Evolutionary conservation across 2,888 invertebrate species (phyloP).

Genomic region (Heliconius hortense): DNA sequence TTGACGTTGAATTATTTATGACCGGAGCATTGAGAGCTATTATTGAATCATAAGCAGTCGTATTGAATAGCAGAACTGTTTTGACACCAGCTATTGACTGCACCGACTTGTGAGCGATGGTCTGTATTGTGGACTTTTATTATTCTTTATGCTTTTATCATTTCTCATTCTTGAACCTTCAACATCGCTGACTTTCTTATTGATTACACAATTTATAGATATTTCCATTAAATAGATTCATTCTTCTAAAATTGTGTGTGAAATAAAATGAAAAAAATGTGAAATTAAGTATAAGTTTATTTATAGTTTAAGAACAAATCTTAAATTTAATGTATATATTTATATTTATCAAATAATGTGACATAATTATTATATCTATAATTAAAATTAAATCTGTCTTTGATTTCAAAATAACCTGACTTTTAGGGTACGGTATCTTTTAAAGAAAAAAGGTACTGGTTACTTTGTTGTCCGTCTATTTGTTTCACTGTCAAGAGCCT

Average conservation of each 20-base stretch:
- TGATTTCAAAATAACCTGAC: too few species aligned
- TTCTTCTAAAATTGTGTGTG: background rate
- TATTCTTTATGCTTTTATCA: conserved; percentile 40
- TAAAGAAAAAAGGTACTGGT: too few species aligned
- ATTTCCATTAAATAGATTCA: background rate
- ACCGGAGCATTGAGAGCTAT: conserved; percentile 44
- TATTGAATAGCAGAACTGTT: conserved; percentile 66
- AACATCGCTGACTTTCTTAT: conserved; percentile 8
- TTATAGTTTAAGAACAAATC: background rate
- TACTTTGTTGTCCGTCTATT: too few species aligned
- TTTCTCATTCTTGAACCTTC: conserved; percentile 18
- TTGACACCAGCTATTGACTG: conserved; percentile 77
- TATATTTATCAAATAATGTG: too few species aligned
- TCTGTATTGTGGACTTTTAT: conserved; percentile 65
- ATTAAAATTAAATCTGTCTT: too few species aligned
- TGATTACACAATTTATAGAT: conserved; percentile 6
- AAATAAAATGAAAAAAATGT: too few species aligned
- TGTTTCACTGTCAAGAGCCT: too few species aligned
- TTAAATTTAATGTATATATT: too few species aligned
- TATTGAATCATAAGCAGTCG: conserved; percentile 75
- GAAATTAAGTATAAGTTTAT: background rate
- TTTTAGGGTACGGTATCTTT: too few species aligned
- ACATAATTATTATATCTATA: too few species aligned
- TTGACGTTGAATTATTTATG: conserved; percentile 44
- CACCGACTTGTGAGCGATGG: conserved; percentile 76